Percentiles rank a stretch among this genome's conserved stretches.
These are phyloP conservation scores for Ostrea denselamellosa DNA, from an alignment of 1,140 invertebrate species.

Conservation along the genomic window DNA sequence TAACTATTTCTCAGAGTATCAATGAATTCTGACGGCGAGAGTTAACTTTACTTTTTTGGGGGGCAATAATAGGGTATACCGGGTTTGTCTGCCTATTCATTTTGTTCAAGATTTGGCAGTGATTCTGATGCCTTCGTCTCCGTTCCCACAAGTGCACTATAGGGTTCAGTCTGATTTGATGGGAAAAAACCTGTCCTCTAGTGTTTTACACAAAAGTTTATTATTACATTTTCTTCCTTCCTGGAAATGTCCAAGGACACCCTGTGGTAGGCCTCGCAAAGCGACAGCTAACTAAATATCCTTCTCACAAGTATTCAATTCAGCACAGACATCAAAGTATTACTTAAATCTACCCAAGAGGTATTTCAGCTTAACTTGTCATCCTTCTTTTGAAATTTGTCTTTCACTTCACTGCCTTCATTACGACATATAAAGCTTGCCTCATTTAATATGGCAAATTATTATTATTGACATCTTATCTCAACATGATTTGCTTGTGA, in stretches of 20 bases:
- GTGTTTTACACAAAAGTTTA: neutral
- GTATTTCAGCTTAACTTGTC: neutral
- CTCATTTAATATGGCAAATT: no score
- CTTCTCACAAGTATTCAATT: conserved; percentile 41
- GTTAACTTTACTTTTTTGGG: neutral
- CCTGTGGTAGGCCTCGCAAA: conserved; percentile 29
- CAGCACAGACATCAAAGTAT: conserved; percentile 41
- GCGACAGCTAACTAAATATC: neutral
- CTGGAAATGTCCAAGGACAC: conserved; percentile 26
- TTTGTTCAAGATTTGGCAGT: neutral
- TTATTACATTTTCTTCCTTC: neutral
- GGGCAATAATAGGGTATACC: neutral
- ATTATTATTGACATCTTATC: no score
- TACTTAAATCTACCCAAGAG: conserved; percentile 39
- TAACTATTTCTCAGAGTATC: neutral
- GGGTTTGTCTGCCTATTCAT: neutral
- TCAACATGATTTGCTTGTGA: no score
- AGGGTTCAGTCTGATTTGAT: conserved; percentile 31
- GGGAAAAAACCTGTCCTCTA: conserved; percentile 41
- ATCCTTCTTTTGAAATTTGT: no score
- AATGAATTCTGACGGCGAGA: conserved; percentile 24
- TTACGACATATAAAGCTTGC: no score
- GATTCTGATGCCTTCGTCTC: neutral
- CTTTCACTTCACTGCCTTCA: no score
- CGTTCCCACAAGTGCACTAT: neutral